Evolutionary conservation across 2,888 invertebrate genomes (phyloP).

Genomic region (Macaria liturata): DNA sequence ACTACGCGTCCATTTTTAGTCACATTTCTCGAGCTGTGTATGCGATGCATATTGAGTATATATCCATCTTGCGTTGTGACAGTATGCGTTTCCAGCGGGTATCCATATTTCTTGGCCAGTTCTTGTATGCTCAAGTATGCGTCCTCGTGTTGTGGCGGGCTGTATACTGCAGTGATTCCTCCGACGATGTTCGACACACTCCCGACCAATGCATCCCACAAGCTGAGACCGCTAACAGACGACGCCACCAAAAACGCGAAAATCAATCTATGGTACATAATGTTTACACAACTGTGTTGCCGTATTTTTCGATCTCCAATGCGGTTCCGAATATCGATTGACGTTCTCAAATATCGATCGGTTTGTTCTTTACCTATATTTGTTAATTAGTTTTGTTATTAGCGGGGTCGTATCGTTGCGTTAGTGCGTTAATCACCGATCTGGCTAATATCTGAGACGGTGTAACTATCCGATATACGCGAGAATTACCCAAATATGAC

Average conservation of each 20-base stretch:
- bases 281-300: conserved; percentile 19
- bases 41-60: conserved; percentile 58
- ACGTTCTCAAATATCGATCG: conserved; percentile 11
- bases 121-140: conserved; percentile 51
- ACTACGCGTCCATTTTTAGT: conserved; percentile 63
- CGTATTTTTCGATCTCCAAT: conserved; percentile 6
- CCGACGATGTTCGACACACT: conserved; percentile 23
- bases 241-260: conserved; percentile 22
- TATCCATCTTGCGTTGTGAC: conserved; percentile 64
- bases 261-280: conserved; percentile 24
- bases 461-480: neutral
- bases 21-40: conserved; percentile 39
- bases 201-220: conserved; percentile 29
- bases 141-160: conserved; percentile 41
- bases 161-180: conserved; percentile 1
- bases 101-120: conserved; percentile 52
- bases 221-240: conserved; percentile 20
- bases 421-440: neutral
- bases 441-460: too few relatives aligned
- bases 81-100: conserved; percentile 54
- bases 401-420: conserved; percentile 6
- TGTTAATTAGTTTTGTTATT: conserved; percentile 19
- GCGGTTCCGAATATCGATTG: neutral
- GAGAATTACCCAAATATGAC: neutral
- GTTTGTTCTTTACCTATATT: neutral